These are phyloP conservation scores for Alosa alosa DNA, from an alignment of 2,113 vertebrate genomes.

Conservation along the genomic window DNA sequence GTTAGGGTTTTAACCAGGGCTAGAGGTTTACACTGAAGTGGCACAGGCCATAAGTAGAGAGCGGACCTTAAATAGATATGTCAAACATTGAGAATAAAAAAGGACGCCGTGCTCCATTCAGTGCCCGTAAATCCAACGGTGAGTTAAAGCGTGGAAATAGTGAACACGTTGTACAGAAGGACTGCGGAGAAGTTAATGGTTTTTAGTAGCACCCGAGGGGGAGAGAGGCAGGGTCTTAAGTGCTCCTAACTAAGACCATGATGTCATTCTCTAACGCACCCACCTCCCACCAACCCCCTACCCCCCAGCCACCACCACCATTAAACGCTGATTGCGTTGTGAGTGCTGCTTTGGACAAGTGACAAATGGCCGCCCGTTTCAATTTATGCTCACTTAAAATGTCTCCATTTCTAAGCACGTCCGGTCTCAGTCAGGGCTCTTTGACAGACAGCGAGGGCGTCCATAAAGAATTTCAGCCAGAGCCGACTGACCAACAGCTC, in stretches of 20 bases:
- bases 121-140: background rate
- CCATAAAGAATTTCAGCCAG: background rate
- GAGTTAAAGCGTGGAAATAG: background rate
- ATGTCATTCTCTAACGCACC: conserved; percentile 37
- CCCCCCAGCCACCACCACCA: background rate
- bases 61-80: background rate
- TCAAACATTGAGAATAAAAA: background rate
- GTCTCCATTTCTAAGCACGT: conserved; percentile 26
- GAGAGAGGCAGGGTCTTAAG: background rate
- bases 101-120: background rate
- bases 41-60: background rate
- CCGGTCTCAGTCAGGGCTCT: background rate
- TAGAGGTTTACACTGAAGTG: background rate
- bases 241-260: conserved; percentile 32
- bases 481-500: background rate
- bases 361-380: conserved; percentile 31
- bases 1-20: background rate
- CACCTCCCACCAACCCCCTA: background rate
- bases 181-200: conserved; percentile 13
- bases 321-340: conserved; percentile 49
- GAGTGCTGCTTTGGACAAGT: conserved; percentile 47
- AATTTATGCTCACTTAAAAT: conserved; percentile 52
- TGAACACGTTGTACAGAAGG: background rate
- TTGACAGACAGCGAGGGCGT: background rate
- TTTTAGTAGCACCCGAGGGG: background rate